Percentiles rank a stretch among this genome's conserved stretches.
phyloP scores from a whole-genome alignment of 1,140 invertebrate species.

The Rhopalosiphum maidis region DNA sequence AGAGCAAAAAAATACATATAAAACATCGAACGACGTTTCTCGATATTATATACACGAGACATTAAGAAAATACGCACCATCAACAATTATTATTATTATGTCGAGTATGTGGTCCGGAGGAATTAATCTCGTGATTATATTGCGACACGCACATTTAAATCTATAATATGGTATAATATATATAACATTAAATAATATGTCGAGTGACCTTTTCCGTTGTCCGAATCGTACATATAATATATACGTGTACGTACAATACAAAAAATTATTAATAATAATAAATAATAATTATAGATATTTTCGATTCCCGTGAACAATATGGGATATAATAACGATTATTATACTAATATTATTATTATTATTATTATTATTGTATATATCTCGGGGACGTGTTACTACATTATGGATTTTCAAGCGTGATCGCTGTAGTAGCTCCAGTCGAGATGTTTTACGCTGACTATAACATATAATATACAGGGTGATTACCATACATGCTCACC shows the following conservation, averaged over 20 bases:
- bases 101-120: background rate
- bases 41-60: background rate
- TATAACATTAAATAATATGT: background rate
- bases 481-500: too few species aligned
- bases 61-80: background rate
- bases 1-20: constrained; percentile 2
- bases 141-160: background rate
- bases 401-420: background rate
- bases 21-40: background rate
- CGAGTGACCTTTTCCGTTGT: constrained; percentile 29
- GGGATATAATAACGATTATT: background rate
- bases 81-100: background rate
- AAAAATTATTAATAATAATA: constrained; percentile 15
- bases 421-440: background rate
- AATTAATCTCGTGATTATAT: background rate
- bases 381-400: background rate
- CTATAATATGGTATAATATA: background rate
- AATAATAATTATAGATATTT: constrained; percentile 3
- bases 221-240: background rate
- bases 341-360: constrained; percentile 13
- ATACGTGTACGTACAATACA: background rate
- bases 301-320: background rate
- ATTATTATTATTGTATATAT: background rate
- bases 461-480: background rate
- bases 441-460: background rate